Evolutionary conservation across 2,888 invertebrate species (phyloP), one percentile per base, ranked within the genome.

Genomic region (Amblyteles armatorius): DNA sequence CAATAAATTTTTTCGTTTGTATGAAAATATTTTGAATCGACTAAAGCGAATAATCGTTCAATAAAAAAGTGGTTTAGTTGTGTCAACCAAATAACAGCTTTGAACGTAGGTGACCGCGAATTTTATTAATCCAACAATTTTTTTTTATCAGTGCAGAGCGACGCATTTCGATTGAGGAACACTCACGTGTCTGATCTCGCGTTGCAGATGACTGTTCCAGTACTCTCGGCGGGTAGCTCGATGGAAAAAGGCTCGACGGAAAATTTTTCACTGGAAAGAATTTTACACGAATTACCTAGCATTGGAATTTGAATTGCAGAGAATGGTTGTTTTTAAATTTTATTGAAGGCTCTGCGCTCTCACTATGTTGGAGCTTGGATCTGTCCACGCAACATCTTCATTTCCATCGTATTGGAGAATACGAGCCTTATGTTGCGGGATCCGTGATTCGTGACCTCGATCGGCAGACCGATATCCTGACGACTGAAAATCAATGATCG

Each of bases 381-480:
- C 44, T 76, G 83, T 73, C 81, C 83, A 67, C 78, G 74, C 9
- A 33, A 44, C 29, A 73, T 69, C 52, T 50, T 73, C 29, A 83
- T 60, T 36, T 84, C 84, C 55, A 29, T 73, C 2, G 63, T 55
- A 55, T 87, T 90, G 0, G 89, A 85, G 74, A 90, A 95, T 83
- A 95, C 94, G 36, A 96, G 91, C 52, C 94, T 94, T 88, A 96
- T 95, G 82, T 94, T 77, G 63, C 94, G 94, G 0, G 94, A 95
- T 0, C 96, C 95, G 89, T 94, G 94, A 88, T 96, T 96, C 86
- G 94, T 94, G 90, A 96, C 93, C 0, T 89, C 90, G 19, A 96
- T 94, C 13, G 90, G 86, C 33, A 89, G 63, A 44, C 68, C 79
- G n/a, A 89, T 86, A n/a, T 88, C 85, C 79, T 92, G 89, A 60